These are phyloP conservation scores for Sycon ciliatum DNA, from an alignment of 37 sponge, comb jelly and placozoan genomes.

Conservation along the genomic window DNA sequence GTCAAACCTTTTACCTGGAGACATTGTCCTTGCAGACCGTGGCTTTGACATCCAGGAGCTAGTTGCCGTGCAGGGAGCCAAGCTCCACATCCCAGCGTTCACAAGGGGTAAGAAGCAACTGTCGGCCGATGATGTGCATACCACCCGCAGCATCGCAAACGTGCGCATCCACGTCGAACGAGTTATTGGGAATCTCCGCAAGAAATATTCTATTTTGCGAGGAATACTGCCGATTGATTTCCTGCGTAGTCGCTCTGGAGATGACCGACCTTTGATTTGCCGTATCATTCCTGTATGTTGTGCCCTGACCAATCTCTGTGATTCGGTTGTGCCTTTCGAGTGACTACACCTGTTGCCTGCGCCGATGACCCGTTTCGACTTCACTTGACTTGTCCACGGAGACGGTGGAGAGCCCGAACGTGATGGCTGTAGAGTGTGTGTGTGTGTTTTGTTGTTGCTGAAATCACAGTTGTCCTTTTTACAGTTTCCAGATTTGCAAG, in stretches of 20 bases:
- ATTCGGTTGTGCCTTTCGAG: conserved; percentile 48
- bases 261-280: conserved; percentile 21
- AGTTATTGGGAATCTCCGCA: conserved; percentile 46
- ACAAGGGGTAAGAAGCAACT: conserved; percentile 58
- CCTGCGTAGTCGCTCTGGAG: conserved; percentile 11
- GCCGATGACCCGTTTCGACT: no score
- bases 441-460: no score
- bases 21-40: conserved; percentile 56
- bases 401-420: conserved; percentile 35
- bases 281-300: no score
- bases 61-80: conserved; percentile 41
- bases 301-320: conserved; percentile 34
- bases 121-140: conserved; percentile 35
- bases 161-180: conserved; percentile 68
- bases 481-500: no score
- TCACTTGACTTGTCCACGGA: conserved; percentile 38
- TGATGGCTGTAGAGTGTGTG: no score
- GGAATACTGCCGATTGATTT: conserved; percentile 41
- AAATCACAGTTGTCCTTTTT: no score
- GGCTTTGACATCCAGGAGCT: conserved; percentile 60
- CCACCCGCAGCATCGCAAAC: conserved; percentile 54
- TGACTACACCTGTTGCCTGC: no score
- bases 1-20: conserved; percentile 52
- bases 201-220: conserved; percentile 43
- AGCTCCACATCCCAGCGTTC: conserved; percentile 53